Percentiles rank a stretch among this genome's conserved stretches.
Evolutionary conservation across 2,113 vertebrate species (phyloP).

Genomic region (Bubalus kerabau): DNA sequence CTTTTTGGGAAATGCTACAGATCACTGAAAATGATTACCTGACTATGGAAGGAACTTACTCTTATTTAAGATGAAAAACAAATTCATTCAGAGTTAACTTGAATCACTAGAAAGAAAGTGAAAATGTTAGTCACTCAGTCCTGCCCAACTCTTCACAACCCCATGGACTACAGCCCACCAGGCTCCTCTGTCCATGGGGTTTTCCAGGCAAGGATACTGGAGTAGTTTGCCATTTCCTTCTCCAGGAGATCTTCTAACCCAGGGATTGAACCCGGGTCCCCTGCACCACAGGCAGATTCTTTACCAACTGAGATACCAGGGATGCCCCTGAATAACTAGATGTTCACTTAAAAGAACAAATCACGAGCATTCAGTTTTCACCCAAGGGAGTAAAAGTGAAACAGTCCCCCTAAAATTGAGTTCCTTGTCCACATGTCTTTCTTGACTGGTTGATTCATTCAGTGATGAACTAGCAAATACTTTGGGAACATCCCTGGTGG

Average conservation of each 20-base stretch:
- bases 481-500: not conserved
- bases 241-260: not conserved
- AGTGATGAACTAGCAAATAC: not conserved
- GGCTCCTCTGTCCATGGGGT: not conserved
- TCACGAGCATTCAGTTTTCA: not conserved
- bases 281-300: not conserved
- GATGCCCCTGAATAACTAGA: not conserved
- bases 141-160: not conserved
- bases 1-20: conserved; percentile 21
- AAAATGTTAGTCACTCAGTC: not conserved
- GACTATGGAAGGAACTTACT: not conserved
- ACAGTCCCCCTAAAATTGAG: not conserved
- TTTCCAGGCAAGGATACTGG: not conserved
- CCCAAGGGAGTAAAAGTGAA: not conserved
- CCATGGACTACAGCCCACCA: not conserved
- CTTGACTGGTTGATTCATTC: not conserved
- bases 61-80: conserved; percentile 7
- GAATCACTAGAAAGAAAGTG: not conserved
- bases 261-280: not conserved
- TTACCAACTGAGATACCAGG: not conserved
- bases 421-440: not conserved
- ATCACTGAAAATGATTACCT: conserved; percentile 6
- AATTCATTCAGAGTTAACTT: not conserved
- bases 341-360: not conserved
- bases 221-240: not conserved